Conservation (phyloP, 2,797 vertebrate species). For the Glossophaga mutica region DNA sequence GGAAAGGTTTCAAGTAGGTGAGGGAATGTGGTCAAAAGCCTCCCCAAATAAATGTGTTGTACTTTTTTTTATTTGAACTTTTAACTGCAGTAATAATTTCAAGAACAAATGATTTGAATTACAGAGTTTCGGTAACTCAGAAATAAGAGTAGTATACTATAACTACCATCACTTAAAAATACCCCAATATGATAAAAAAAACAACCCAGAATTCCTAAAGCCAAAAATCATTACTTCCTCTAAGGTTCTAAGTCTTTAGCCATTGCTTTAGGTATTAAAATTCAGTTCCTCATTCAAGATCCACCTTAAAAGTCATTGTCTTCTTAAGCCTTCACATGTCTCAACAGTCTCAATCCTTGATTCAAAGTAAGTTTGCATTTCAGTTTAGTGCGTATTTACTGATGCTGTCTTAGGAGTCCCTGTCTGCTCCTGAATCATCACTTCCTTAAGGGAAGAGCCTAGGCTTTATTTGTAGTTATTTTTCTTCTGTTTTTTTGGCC, state of each 20-base stretch:
- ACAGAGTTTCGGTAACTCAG: not conserved
- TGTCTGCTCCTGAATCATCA: not conserved
- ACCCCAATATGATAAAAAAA: not conserved
- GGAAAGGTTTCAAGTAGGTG: not conserved
- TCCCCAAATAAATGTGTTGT: conserved; percentile 6
- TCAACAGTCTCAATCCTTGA: not conserved
- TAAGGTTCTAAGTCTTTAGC: not conserved
- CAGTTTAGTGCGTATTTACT: not conserved
- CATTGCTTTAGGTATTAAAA: not conserved
- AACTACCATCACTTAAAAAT: not conserved
- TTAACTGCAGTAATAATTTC: not conserved
- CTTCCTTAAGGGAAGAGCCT: not conserved
- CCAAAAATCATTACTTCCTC: not conserved
- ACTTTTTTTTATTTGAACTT: conserved; percentile 9
- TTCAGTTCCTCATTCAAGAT: not conserved
- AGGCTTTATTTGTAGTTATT: not conserved
- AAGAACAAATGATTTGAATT: not conserved
- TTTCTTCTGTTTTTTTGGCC: not conserved
- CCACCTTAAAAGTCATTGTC: not conserved
- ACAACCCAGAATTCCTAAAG: not conserved
- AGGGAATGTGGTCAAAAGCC: not conserved
- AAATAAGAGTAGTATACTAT: not conserved
- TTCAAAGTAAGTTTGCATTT: not conserved
- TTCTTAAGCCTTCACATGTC: not conserved
- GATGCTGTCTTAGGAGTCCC: not conserved